Conservation (phyloP, 2,888 invertebrate species). For the Dasypolia templi region DNA sequence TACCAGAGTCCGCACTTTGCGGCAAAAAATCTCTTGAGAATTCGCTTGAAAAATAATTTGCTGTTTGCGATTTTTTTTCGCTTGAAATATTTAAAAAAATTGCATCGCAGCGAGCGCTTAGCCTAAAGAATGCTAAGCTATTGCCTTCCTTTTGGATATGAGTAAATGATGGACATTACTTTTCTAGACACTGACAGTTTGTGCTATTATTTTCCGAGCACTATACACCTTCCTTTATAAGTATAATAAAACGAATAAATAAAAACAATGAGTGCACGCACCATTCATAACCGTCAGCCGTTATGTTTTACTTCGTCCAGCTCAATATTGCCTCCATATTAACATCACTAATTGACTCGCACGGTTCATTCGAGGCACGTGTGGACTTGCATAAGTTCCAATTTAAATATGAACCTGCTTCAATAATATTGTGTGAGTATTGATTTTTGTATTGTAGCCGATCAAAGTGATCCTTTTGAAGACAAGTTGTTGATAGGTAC, state of each 20-base stretch:
- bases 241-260: neutral
- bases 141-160: neutral
- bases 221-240: neutral
- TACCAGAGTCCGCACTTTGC: too few species aligned
- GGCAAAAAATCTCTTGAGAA: too few species aligned
- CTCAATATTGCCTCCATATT: constrained; percentile 40
- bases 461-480: neutral
- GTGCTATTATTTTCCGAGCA: neutral
- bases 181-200: neutral
- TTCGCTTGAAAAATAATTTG: too few species aligned
- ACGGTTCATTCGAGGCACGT: constrained; percentile 16
- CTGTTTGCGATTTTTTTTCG: too few species aligned
- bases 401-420: constrained; percentile 35
- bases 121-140: too few species aligned
- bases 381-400: constrained; percentile 32
- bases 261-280: neutral
- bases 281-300: neutral
- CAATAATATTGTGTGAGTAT: constrained; percentile 15
- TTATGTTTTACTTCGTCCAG: constrained; percentile 25
- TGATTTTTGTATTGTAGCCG: neutral
- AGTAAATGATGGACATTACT: neutral
- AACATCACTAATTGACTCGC: constrained; percentile 49
- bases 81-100: too few species aligned
- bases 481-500: neutral
- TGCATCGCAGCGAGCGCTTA: too few species aligned